These are phyloP conservation scores for Neopelma chrysocephalum DNA, from an alignment of 2,797 vertebrate species.

Conservation along the genomic window DNA sequence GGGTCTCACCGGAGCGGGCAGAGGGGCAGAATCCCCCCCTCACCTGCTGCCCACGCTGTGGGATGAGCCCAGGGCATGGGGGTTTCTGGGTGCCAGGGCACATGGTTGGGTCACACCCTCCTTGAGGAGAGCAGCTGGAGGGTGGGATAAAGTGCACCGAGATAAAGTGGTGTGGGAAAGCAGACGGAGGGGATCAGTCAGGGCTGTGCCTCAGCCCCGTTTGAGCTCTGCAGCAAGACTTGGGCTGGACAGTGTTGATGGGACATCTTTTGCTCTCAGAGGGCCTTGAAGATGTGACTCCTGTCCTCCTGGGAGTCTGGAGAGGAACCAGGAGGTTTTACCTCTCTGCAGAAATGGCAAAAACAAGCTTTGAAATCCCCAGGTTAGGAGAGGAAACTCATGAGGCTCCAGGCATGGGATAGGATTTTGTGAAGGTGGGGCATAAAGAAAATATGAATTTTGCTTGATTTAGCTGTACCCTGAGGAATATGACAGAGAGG, in stretches of 20 bases:
- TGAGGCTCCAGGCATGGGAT: neutral
- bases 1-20: neutral
- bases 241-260: neutral
- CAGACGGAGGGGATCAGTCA: neutral
- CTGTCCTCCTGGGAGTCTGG: neutral
- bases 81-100: neutral
- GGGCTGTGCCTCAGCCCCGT: neutral
- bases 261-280: neutral
- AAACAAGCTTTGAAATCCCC: neutral
- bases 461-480: accelerated
- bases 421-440: neutral
- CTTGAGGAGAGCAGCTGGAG: neutral
- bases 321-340: neutral
- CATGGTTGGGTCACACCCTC: neutral
- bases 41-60: neutral
- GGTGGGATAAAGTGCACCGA: neutral
- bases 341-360: neutral
- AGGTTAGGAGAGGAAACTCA: neutral
- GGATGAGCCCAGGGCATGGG: neutral
- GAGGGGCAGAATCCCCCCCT: neutral
- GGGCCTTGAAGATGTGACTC: neutral
- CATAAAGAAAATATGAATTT: neutral
- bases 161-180: neutral
- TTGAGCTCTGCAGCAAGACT: neutral
- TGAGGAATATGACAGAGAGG: neutral